phyloP scores from a whole-genome alignment of 2,888 invertebrate genomes.

The Conus canariensis region DNA sequence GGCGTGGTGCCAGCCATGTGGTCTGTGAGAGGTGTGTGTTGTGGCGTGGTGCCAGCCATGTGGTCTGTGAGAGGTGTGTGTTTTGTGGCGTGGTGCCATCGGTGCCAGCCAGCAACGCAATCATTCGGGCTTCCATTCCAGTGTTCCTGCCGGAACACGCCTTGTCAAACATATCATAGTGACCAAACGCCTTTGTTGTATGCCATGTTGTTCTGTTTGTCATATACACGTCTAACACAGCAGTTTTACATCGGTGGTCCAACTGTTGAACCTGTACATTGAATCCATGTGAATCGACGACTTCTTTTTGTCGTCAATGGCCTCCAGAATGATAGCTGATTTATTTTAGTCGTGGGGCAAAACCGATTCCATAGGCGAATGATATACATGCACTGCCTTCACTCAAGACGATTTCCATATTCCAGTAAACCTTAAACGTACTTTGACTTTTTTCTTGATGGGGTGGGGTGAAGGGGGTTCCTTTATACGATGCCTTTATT shows the following conservation, averaged over 20 bases:
- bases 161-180: not conserved
- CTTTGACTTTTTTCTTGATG: too few species aligned
- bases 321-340: not conserved
- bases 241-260: conserved; percentile 17
- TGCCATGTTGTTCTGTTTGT: not conserved
- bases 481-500: too few species aligned
- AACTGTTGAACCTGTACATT: conserved; percentile 32
- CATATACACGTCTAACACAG: too few species aligned
- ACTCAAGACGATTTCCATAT: not conserved
- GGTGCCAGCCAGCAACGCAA: not conserved
- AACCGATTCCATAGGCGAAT: not conserved
- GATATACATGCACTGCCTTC: not conserved
- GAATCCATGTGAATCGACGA: too few species aligned
- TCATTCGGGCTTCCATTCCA: conserved; percentile 16
- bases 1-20: not conserved
- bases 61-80: not conserved
- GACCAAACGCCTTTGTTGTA: not conserved
- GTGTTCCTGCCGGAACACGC: not conserved
- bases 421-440: not conserved
- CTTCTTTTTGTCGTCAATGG: not conserved
- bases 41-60: not conserved
- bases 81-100: not conserved
- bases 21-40: too few species aligned
- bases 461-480: too few species aligned
- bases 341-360: not conserved